Percentiles rank a stretch among this genome's conserved stretches.
phyloP scores from a whole-genome alignment of 2,113 vertebrate species.

The Mandrillus leucophaeus region DNA sequence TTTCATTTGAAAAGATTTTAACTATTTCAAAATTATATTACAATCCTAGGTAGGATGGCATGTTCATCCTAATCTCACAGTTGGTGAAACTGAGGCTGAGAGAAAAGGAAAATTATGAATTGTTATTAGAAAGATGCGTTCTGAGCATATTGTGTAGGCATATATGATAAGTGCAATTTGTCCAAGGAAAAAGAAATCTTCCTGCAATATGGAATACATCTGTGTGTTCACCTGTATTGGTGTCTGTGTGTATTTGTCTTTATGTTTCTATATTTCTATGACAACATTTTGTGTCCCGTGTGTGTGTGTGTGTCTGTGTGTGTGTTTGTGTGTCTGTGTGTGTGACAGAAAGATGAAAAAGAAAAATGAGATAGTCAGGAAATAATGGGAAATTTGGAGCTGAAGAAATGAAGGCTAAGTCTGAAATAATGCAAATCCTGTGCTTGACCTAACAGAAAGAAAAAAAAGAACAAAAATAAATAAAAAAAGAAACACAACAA shows the following conservation, averaged over 20 bases:
- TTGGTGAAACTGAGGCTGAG: neutral
- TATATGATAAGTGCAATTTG: neutral
- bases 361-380: neutral
- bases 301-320: neutral
- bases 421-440: neutral
- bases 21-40: neutral
- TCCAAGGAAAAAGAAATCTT: neutral
- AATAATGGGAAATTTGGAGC: neutral
- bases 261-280: too few relatives aligned
- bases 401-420: neutral
- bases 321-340: neutral
- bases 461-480: neutral
- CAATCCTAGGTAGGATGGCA: neutral
- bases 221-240: neutral
- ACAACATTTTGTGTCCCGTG: neutral
- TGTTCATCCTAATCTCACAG: neutral
- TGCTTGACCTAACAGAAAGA: neutral
- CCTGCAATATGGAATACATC: neutral
- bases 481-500: neutral
- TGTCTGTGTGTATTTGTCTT: neutral
- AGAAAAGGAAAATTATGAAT: neutral
- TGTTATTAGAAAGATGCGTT: neutral
- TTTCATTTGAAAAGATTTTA: neutral
- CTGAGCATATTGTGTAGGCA: neutral
- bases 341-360: neutral